Conservation (phyloP, 2,797 vertebrate genomes). For the Helicolenus hilgendorfi region DNA sequence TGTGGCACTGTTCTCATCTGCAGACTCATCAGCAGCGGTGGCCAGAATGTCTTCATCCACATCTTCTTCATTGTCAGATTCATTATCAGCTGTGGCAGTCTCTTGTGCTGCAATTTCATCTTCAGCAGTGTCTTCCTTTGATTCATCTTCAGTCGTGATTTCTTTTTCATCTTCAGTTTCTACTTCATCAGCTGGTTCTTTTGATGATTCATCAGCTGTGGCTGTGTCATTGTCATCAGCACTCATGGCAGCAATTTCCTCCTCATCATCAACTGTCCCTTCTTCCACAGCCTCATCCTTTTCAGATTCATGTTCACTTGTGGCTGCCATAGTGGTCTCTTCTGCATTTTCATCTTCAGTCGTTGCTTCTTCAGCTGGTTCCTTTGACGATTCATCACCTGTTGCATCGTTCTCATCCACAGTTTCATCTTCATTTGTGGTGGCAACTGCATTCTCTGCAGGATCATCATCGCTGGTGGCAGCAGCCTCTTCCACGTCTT, state of each 20-base stretch:
- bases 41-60: conserved; percentile 13
- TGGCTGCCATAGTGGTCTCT: background rate
- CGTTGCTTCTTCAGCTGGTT: background rate
- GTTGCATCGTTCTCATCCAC: background rate
- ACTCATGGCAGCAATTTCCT: background rate
- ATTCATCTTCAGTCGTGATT: background rate
- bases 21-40: background rate
- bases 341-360: conserved; percentile 7
- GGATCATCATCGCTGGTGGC: conserved; percentile 21
- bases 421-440: background rate
- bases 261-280: background rate
- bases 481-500: background rate
- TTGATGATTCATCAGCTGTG: conserved; percentile 7
- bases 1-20: conserved; percentile 17
- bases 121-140: conserved; percentile 2
- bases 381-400: background rate
- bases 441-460: background rate
- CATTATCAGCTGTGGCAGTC: conserved; percentile 14
- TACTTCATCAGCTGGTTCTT: background rate
- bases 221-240: background rate
- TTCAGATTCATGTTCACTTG: conserved; percentile 24
- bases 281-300: conserved; percentile 21
- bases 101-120: conserved; percentile 10
- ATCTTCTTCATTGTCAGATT: conserved; percentile 6
- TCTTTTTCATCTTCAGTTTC: conserved; percentile 14